Base-by-base conservation (phyloP, 64 coral and sea anemone species). In the Cladopsammia gracilis region DNA sequence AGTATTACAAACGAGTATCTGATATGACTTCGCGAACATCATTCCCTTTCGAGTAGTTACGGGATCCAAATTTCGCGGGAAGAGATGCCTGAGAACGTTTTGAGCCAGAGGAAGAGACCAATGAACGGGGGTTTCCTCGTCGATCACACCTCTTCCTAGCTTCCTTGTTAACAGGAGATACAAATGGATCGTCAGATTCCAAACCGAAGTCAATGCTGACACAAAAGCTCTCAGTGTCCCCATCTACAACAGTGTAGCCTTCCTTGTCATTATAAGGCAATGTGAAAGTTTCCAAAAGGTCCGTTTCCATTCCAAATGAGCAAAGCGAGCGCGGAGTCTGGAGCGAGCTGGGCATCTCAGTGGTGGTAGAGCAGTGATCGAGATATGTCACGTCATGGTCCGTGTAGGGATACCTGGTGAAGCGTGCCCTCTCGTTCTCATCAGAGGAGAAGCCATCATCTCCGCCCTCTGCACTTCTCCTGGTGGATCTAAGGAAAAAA, bases 1-100 rank as follows among this genome's bases (percentile, higher is more conserved):
- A 6, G 70, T 45, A 25, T 82, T 48, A 82, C 18, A 82, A 48
- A 22, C 79, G 79, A 18, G 79, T 82, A 82, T 82, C 79, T 65
- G 79, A 82, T 82, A 82, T 82, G 7, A 82, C 79, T 47, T 64
- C 79, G 26, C 79, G 79, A 42, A 82, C 79, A 60, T 26, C 42
- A 13, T 59, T 26, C n/a, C 58, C 57, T 82, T 82, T 82, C 25
- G 79, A 64, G 58, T 82, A 43, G 11, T 64, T 82, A 64, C 79
- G 79, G 58, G 79, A 82, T 82, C 79, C 79, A 64, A 82, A 59
- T 82, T 82, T 82, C 25, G 79, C 79, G 79, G 79, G 58, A 48
- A 82, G 79, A 25, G 79, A 82, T 43, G 60, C 79, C 43, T 64
- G 79, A 82, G 79, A 82, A 20, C 79, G 79, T 47, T 47, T 82